Base-by-base conservation (phyloP, 2,797 vertebrate species). In the Urocyon cinereoargenteus region DNA sequence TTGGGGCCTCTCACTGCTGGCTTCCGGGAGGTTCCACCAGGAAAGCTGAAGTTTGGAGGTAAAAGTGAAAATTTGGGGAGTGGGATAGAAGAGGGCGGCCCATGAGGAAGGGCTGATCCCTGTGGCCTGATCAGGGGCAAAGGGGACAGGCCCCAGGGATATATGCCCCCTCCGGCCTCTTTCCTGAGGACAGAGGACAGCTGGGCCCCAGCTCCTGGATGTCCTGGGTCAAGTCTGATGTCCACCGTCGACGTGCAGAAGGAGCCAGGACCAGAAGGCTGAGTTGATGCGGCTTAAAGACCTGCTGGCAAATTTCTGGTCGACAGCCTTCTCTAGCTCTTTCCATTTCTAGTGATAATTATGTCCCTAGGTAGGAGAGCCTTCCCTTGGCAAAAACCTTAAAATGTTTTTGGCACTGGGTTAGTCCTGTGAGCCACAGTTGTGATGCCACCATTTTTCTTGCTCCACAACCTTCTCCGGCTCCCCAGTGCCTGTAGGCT, bases 131-230 rank as follows among this genome's bases (percentile, higher is more conserved):
- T 40, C 59, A 18, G 31, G 31, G 28, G 2, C 64, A 31, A 21
- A 4, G 2, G 24, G 26, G 1, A 4, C n/a, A 34, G 66, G 21
- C 4, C 24, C 51, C 15, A 24, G n/a, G 3, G 45, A 5, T 0
- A 5, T 1, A 4, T n/a, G 31, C 0, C 11, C 24, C 31, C 24
- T n/a, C 57, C 3, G 19, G 22, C 68, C 2, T 45, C 12, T n/a
- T 79, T 31, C n/a, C 45, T 31, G 9, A 59, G 40, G 55, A n/a
- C 12, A 21, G 22, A 49, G 15, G 19, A 57, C 15, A 28, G 55
- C 84, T 19, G 16, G 62, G 51, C 19, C 34, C 57, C 16, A 31
- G 64, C 18, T 49, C 24, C 49, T 55, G 59, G 19, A 2, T 31
- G 4, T 15, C 31, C 86, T 28, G 82, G 86, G n/a, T 21, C 72